Evolutionary conservation across 2,888 invertebrate genomes (phyloP).

Genomic region (Phaonia tiefii): DNA sequence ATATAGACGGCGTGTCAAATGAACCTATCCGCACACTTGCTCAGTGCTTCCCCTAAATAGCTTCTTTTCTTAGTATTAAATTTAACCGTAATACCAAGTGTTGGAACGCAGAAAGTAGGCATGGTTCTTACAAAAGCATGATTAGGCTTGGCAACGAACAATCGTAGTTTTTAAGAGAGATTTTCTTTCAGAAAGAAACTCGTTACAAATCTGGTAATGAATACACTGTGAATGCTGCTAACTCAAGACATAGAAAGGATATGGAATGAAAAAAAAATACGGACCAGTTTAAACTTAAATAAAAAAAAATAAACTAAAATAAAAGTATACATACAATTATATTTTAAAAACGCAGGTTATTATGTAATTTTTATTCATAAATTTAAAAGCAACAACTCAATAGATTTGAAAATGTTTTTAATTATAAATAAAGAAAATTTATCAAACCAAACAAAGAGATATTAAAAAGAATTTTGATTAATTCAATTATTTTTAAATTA

Average conservation of each 20-base stretch:
- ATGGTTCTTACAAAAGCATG: neutral
- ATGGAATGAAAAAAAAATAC: slow-evolving; percentile 22
- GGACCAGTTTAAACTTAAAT: slow-evolving; percentile 52
- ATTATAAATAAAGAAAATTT: neutral
- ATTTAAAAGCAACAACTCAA: no score
- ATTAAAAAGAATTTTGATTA: slow-evolving; percentile 6
- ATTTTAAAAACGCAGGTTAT: slow-evolving; percentile 29
- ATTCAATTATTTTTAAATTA: slow-evolving; percentile 2
- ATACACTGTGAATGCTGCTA: slow-evolving; percentile 13
- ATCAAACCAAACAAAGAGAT: neutral
- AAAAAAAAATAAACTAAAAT: slow-evolving; percentile 6
- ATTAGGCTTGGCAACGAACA: slow-evolving; percentile 46
- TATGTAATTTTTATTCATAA: slow-evolving; percentile 12
- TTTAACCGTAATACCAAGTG: slow-evolving; percentile 9
- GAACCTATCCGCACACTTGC: neutral
- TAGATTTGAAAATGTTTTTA: no score
- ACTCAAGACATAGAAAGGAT: neutral
- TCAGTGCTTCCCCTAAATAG: neutral
- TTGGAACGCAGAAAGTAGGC: neutral
- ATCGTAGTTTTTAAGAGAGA: slow-evolving; percentile 49
- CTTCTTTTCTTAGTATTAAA: slow-evolving; percentile 4
- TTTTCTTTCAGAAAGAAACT: neutral
- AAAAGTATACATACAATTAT: slow-evolving; percentile 7
- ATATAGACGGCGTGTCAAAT: no score
- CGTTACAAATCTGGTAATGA: neutral